phyloP scores from a whole-genome alignment of 2,797 vertebrate genomes.

The Pseudomugil tenellus region DNA sequence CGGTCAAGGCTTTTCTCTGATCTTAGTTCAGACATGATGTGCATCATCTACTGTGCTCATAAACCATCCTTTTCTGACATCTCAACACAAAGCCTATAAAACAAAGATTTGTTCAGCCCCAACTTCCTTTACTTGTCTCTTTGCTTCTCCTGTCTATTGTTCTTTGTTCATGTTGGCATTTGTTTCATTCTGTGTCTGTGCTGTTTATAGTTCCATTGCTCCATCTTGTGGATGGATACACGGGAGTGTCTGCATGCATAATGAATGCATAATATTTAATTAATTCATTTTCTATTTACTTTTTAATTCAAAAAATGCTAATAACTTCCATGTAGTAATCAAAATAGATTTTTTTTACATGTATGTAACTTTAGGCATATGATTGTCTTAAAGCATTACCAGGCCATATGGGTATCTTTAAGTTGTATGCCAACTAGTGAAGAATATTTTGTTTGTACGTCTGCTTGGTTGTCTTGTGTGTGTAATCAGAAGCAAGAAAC shows the following conservation, averaged over 20 bases:
- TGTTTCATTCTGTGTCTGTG: constrained; percentile 9
- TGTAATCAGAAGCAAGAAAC: constrained; percentile 17
- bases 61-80: neutral
- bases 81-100: constrained; percentile 58
- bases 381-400: constrained; percentile 9
- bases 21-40: neutral
- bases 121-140: constrained; percentile 18
- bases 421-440: constrained; percentile 18
- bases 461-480: neutral
- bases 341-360: neutral
- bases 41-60: neutral
- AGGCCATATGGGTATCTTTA: too few relatives aligned
- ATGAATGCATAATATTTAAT: neutral
- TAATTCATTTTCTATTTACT: neutral
- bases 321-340: neutral
- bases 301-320: neutral
- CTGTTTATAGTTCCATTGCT: constrained; percentile 24
- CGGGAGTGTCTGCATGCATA: constrained; percentile 13
- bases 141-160: constrained; percentile 26
- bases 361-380: constrained; percentile 5
- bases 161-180: constrained; percentile 13
- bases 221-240: constrained; percentile 24
- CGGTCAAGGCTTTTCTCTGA: neutral
- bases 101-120: constrained; percentile 45
- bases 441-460: constrained; percentile 11